Conservation (phyloP, 1,140 invertebrate genomes). For the Cydia strobilella region DNA sequence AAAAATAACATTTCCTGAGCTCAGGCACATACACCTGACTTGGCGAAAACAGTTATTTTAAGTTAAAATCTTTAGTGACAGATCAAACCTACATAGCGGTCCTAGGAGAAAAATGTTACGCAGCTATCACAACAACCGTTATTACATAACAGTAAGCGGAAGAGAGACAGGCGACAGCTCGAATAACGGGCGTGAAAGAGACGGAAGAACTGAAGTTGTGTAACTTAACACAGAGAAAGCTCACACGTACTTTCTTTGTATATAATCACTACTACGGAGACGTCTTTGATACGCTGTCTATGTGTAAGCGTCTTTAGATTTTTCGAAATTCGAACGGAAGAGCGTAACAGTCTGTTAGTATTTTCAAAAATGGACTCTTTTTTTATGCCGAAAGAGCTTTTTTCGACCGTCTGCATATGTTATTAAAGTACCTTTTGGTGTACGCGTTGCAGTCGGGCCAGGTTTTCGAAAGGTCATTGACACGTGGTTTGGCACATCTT, state of each 20-base stretch:
- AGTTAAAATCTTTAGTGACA: constrained; percentile 40
- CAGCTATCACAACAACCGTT: constrained; percentile 74
- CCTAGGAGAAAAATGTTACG: constrained; percentile 71
- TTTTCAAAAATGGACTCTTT: constrained; percentile 71
- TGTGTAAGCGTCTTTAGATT: constrained; percentile 66
- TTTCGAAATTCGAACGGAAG: constrained; percentile 59
- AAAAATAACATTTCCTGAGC: background rate
- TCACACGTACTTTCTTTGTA: constrained; percentile 75
- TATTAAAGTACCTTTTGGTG: constrained; percentile 53
- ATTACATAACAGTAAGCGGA: constrained; percentile 73
- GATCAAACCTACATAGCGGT: constrained; percentile 61
- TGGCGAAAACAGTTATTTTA: background rate
- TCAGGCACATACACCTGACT: background rate
- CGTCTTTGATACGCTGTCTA: constrained; percentile 56
- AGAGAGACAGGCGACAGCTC: constrained; percentile 49
- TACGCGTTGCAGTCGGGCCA: constrained; percentile 43
- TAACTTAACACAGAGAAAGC: constrained; percentile 77
- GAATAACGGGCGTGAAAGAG: constrained; percentile 51
- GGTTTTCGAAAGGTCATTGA: constrained; percentile 76
- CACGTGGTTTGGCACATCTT: constrained; percentile 73
- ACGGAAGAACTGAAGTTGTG: constrained; percentile 61
- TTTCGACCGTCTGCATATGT: constrained; percentile 47
- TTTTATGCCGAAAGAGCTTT: constrained; percentile 41
- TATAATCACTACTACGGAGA: constrained; percentile 54
- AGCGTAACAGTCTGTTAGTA: constrained; percentile 57